phyloP scores from a whole-genome alignment of 1,140 invertebrate species.

The Atta texana region DNA sequence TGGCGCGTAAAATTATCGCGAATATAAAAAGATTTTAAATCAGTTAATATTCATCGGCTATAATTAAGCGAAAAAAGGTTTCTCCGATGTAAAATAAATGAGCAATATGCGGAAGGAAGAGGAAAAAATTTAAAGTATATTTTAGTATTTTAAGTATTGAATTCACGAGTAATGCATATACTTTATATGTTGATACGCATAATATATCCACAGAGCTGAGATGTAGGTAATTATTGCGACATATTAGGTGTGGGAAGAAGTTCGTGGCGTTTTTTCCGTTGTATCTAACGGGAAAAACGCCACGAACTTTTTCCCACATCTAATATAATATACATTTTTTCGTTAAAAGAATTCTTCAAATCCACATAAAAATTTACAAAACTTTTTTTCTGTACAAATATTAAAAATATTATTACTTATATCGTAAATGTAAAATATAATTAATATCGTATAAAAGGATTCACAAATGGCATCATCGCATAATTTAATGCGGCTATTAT shows the following conservation, averaged over 20 bases:
- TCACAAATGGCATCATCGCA: neutral
- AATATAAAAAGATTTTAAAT: neutral
- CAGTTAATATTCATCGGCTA: neutral
- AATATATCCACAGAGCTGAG: neutral
- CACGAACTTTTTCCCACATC: too few species aligned
- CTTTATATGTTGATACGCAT: neutral
- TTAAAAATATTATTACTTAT: neutral
- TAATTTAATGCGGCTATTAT: neutral
- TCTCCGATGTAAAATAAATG: neutral
- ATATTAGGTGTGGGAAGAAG: neutral
- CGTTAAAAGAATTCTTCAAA: neutral
- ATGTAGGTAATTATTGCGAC: slow-evolving; percentile 11
- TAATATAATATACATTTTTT: neutral
- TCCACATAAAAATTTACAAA: slow-evolving; percentile 15
- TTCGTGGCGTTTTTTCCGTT: too few species aligned
- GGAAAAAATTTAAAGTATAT: slow-evolving; percentile 16
- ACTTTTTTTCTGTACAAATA: slow-evolving; percentile 1
- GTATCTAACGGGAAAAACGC: too few species aligned
- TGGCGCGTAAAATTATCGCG: slow-evolving; percentile 12
- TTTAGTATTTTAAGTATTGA: too few species aligned
- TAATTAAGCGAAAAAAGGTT: slow-evolving; percentile 22
- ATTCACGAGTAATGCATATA: neutral
- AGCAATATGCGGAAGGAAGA: neutral
- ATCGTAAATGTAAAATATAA: neutral
- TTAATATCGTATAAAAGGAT: neutral